Base-by-base conservation (phyloP, 2,888 invertebrate genomes). In the Altica lythri region DNA sequence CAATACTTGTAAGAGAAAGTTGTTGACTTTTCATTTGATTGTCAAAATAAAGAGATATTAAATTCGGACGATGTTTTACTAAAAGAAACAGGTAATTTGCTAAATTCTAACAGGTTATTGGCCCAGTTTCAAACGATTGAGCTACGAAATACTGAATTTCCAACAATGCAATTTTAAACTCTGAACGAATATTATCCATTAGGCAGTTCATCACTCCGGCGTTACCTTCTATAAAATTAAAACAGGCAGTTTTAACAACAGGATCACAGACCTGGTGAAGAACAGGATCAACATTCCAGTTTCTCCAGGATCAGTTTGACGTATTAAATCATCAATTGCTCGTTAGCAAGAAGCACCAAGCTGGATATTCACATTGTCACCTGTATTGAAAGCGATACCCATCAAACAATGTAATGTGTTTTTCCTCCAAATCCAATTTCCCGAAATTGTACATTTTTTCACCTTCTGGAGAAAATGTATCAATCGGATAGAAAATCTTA, bases 101-200 rank as follows among this genome's bases (percentile, higher is more conserved):
- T n/a, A 99, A 19, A 89, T 87, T 69, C 86, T 84, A 72, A 92
- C 97, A 34, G 99, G 78, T 64, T 88, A 88, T 0, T 94, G 90
- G 76, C 96, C 95, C 38, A 96, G 78, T 68, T 91, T 93, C 74
- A 94, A 99, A 77, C 98, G 93, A n/a, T 66, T 98, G 84, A 0
- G 95, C 91, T 57, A 98, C 86, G 77, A 99, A 99, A 76, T 96
- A 99, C 72, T 99, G 96, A 68, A 99, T 94, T 77, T 97, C 94
- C 54, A 98, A 80, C 34, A 99, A 80, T 5, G 94, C 90, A 59
- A 89, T 85, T 79, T 95, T 94, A 79, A 99, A 99, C 10, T 89
- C 84, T 1, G 89, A 87, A 29, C 90, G 92, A 42, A 97, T 80
- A 72, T 93, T 90, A 67, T 94, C 92, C 91, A 98, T 92, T 22